phyloP scores from a whole-genome alignment of 2,113 vertebrate genomes.

The Accipiter cooperii region DNA sequence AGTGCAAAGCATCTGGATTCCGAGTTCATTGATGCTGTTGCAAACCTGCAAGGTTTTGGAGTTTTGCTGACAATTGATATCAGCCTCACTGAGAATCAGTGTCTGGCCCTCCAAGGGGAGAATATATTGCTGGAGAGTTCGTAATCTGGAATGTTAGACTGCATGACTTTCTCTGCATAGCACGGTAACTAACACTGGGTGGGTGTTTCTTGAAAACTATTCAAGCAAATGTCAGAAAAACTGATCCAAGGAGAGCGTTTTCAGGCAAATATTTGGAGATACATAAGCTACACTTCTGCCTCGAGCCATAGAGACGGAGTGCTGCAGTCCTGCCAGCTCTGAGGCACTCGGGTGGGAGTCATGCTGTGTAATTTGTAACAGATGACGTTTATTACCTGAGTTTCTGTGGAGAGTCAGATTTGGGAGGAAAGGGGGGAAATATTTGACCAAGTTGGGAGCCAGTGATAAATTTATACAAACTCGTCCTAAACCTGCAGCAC shows the following conservation, averaged over 20 bases:
- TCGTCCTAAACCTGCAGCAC: background rate
- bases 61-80: background rate
- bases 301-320: background rate
- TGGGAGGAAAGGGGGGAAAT: background rate
- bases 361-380: background rate
- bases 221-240: conserved; percentile 21
- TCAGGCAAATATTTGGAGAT: conserved; percentile 40
- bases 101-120: background rate
- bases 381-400: conserved; percentile 31
- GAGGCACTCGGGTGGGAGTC: background rate
- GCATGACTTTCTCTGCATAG: background rate
- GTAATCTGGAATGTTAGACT: background rate
- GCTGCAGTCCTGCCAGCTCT: background rate
- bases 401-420: background rate
- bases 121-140: background rate
- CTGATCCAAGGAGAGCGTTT: background rate
- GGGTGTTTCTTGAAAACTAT: conserved; percentile 1
- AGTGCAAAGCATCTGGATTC: background rate
- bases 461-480: background rate
- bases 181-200: background rate
- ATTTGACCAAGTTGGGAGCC: background rate
- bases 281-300: background rate
- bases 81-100: background rate
- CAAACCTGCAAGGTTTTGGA: background rate
- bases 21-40: background rate